phyloP scores from a whole-genome alignment of 2,113 vertebrate species.

The Gobio gobio region DNA sequence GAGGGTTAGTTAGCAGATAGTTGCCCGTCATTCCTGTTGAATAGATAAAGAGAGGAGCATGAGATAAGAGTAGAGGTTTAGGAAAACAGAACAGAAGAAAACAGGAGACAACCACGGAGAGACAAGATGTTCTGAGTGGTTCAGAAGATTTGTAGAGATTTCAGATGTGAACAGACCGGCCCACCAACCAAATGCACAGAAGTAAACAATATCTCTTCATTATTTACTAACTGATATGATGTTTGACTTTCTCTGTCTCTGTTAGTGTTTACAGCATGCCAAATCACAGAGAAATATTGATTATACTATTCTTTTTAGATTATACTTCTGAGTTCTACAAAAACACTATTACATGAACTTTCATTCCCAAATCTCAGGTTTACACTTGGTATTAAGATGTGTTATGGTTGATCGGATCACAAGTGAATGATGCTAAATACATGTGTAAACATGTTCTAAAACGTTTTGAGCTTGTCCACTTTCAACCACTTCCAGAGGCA shows the following conservation, averaged over 20 bases:
- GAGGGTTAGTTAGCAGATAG: constrained; percentile 99
- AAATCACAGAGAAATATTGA: neutral
- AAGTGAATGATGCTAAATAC: too few relatives aligned
- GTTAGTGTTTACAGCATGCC: neutral
- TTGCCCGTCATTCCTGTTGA: constrained; percentile 98
- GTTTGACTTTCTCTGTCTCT: neutral
- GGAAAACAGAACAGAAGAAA: neutral
- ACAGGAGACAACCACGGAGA: neutral
- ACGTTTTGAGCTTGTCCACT: too few relatives aligned
- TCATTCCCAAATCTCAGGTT: neutral
- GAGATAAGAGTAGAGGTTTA: constrained; percentile 25
- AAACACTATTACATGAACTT: neutral
- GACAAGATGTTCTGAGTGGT: neutral
- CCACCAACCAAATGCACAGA: neutral
- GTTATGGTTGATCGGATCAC: too few relatives aligned
- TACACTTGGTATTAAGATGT: too few relatives aligned
- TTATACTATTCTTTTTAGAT: too few relatives aligned
- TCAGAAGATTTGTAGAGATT: neutral
- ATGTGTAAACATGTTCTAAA: too few relatives aligned
- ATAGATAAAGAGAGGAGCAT: constrained; percentile 46
- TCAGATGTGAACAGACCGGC: neutral
- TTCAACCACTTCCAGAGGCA: too few relatives aligned
- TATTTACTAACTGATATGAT: neutral
- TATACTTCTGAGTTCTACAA: too few relatives aligned
- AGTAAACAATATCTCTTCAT: neutral